These are phyloP conservation scores for Oceanodroma leucorhoa DNA, from an alignment of 2,797 vertebrate genomes.

Conservation along the genomic window DNA sequence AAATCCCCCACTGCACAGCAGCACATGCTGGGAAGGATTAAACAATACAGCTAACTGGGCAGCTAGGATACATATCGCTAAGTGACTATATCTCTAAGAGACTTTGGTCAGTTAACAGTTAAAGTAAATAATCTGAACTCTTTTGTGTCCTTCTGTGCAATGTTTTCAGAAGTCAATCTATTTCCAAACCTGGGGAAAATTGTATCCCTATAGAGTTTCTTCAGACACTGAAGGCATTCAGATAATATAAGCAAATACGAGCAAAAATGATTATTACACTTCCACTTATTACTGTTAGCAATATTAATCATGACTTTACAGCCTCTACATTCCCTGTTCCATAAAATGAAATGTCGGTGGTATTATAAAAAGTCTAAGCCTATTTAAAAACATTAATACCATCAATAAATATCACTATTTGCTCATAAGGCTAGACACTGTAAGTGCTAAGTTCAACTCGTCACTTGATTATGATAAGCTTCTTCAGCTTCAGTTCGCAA, in stretches of 20 bases:
- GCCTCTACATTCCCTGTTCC: slow-evolving; percentile 23
- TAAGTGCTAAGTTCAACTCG: slow-evolving; percentile 66
- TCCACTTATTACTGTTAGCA: slow-evolving; percentile 46
- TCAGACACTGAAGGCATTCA: slow-evolving; percentile 48
- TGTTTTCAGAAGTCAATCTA: slow-evolving; percentile 69
- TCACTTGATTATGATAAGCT: slow-evolving; percentile 65
- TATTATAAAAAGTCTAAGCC: slow-evolving; percentile 40
- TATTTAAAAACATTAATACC: slow-evolving; percentile 68
- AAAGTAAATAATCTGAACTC: slow-evolving; percentile 52
- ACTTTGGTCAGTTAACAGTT: slow-evolving; percentile 63
- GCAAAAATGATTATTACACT: slow-evolving; percentile 54
- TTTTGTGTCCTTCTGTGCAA: slow-evolving; percentile 40
- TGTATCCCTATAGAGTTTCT: slow-evolving; percentile 51
- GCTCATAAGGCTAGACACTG: slow-evolving; percentile 55
- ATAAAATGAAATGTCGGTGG: slow-evolving; percentile 58
- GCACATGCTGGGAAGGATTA: slow-evolving; percentile 64
- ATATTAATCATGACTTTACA: slow-evolving; percentile 57
- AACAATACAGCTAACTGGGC: slow-evolving; percentile 64
- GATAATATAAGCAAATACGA: slow-evolving; percentile 40
- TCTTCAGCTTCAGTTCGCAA: slow-evolving; percentile 50
- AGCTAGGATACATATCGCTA: slow-evolving; percentile 39
- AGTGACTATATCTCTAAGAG: slow-evolving; percentile 33
- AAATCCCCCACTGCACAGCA: slow-evolving; percentile 62
- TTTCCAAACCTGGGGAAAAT: slow-evolving; percentile 68
- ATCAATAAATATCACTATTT: slow-evolving; percentile 66